Evolutionary conservation across 2,797 vertebrate genomes (phyloP).

Genomic region (Neosalanx taihuensis): DNA sequence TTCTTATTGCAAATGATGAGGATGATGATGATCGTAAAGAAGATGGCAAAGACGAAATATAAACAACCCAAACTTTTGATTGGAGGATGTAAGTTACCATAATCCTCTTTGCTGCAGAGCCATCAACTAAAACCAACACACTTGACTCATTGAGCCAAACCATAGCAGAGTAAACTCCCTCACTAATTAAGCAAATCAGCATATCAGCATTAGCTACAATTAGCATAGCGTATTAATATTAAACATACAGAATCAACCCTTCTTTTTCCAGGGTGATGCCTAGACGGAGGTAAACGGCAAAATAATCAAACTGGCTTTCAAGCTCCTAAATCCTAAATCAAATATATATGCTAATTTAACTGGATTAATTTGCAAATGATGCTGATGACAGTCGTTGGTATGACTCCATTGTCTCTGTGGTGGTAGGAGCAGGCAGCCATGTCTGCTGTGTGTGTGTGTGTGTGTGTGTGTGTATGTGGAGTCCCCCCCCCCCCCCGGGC

Average conservation of each 20-base stretch:
- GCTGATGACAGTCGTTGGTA: constrained; percentile 60
- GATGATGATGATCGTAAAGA: constrained; percentile 42
- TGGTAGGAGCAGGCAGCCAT: constrained; percentile 18
- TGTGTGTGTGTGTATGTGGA: too few species aligned
- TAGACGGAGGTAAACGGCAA: constrained; percentile 61
- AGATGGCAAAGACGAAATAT: constrained; percentile 57
- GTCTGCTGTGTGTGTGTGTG: not conserved
- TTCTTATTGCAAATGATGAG: constrained; percentile 29
- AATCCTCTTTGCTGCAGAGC: constrained; percentile 59
- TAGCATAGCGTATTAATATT: constrained; percentile 71
- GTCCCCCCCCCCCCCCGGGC: too few species aligned
- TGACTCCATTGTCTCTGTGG: constrained; percentile 55
- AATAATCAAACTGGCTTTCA: constrained; percentile 75
- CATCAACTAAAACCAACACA: constrained; percentile 69
- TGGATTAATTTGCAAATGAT: constrained; percentile 75
- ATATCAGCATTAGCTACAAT: constrained; percentile 76
- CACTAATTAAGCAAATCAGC: constrained; percentile 77
- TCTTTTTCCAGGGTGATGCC: constrained; percentile 63
- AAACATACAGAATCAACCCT: constrained; percentile 63
- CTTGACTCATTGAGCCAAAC: constrained; percentile 62
- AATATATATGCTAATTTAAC: constrained; percentile 80
- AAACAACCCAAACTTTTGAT: constrained; percentile 59
- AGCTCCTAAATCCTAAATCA: constrained; percentile 75
- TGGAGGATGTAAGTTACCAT: constrained; percentile 55
- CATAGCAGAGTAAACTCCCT: constrained; percentile 64